phyloP scores from a whole-genome alignment of 2,797 vertebrate species.

The Phyllotis vaccarum region DNA sequence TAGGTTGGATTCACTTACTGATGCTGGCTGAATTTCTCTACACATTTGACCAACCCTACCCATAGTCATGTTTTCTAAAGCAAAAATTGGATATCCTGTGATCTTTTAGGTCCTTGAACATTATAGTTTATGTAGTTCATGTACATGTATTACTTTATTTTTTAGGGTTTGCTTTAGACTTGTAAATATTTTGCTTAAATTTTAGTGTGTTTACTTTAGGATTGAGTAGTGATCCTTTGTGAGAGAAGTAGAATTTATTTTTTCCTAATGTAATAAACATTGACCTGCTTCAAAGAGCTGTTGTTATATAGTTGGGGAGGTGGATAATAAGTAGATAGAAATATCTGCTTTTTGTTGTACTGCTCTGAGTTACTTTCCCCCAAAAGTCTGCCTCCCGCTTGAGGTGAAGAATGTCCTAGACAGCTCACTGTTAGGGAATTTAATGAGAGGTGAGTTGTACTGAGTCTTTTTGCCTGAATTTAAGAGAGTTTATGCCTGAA shows the following conservation, averaged over 20 bases:
- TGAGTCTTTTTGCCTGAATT: not conserved
- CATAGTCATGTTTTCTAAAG: not conserved
- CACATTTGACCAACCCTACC: not conserved
- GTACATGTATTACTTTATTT: constrained; percentile 52
- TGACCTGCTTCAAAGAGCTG: not conserved
- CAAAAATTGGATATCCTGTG: not conserved
- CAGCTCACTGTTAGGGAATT: not conserved
- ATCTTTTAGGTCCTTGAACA: not conserved
- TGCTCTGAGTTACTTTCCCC: not conserved
- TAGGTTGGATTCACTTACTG: not conserved
- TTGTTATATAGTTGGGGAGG: not conserved
- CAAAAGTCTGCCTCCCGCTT: not conserved
- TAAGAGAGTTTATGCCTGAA: not conserved
- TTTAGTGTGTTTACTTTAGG: constrained; percentile 18
- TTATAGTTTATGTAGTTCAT: not conserved
- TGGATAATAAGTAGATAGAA: constrained; percentile 17
- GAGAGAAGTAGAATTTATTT: not conserved
- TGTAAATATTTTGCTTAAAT: constrained; percentile 14
- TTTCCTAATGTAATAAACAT: not conserved
- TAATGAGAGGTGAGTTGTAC: not conserved
- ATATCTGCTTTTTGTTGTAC: constrained; percentile 1
- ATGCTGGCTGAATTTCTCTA: not conserved
- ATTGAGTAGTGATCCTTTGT: constrained; percentile 19
- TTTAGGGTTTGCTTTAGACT: constrained; percentile 42
- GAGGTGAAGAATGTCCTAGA: not conserved